phyloP scores from a whole-genome alignment of 2,797 vertebrate genomes.

The Phataginus tricuspis region DNA sequence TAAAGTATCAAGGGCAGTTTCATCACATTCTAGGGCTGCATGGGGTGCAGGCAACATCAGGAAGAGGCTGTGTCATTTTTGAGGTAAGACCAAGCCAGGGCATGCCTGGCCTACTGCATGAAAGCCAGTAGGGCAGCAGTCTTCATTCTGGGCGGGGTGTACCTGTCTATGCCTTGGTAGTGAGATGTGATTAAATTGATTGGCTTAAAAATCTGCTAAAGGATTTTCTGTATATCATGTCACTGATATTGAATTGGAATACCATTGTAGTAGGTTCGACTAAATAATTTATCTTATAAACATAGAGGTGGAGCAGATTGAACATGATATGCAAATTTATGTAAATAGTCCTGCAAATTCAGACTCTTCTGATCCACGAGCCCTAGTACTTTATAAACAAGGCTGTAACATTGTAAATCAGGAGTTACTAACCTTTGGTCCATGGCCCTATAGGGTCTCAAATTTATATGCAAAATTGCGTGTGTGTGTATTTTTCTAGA shows the following conservation, averaged over 20 bases:
- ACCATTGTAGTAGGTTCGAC: conserved; percentile 56
- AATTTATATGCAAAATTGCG: conserved; percentile 72
- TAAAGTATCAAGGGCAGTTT: conserved; percentile 80
- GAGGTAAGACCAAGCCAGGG: neutral
- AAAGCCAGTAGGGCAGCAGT: neutral
- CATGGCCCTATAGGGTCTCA: conserved; percentile 29
- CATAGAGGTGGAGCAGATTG: conserved; percentile 74
- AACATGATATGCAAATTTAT: conserved; percentile 80
- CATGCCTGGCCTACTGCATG: neutral
- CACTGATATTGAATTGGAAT: conserved; percentile 72
- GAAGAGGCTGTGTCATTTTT: neutral
- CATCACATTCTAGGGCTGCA: conserved; percentile 22
- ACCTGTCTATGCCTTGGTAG: neutral
- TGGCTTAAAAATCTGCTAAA: conserved; percentile 63
- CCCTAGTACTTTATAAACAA: conserved; percentile 73
- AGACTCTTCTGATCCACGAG: conserved; percentile 76
- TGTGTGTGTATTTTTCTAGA: conserved; percentile 60
- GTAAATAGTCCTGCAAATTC: conserved; percentile 76
- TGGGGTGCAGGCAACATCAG: neutral
- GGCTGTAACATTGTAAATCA: conserved; percentile 74
- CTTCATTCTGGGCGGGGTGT: neutral
- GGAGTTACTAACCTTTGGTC: conserved; percentile 68
- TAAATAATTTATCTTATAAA: conserved; percentile 80
- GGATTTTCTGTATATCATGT: conserved; percentile 67
- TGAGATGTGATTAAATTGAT: conserved; percentile 74